Evolutionary conservation across 2,797 vertebrate genomes (phyloP).

Genomic region (Crocidura indochinensis): DNA sequence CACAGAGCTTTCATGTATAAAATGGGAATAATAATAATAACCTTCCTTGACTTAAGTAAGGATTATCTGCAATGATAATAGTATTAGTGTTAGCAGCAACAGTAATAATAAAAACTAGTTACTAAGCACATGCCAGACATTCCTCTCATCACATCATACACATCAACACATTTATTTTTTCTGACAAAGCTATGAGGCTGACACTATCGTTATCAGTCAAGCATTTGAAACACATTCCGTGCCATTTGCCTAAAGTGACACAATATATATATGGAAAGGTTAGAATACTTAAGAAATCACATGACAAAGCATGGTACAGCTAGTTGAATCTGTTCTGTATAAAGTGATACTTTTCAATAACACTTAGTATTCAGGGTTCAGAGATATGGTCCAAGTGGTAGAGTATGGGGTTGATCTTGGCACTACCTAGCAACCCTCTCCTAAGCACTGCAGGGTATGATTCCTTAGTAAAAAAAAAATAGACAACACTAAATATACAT

Average conservation of each 20-base stretch:
- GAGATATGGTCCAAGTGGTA: no score
- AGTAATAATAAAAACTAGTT: neutral
- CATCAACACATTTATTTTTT: conserved; percentile 55
- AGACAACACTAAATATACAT: neutral
- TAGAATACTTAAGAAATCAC: neutral
- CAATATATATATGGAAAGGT: neutral
- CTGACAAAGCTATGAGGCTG: neutral
- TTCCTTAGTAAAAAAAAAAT: neutral
- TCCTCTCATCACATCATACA: neutral
- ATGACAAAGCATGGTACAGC: neutral
- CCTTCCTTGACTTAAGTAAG: neutral
- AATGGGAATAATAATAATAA: neutral
- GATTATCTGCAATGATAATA: neutral
- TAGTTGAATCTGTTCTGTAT: neutral
- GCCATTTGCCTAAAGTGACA: neutral
- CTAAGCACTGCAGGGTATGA: no score
- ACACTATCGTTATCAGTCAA: neutral
- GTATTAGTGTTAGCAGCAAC: neutral
- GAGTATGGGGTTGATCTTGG: no score
- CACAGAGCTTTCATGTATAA: neutral
- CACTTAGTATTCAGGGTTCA: no score
- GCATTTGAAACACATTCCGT: neutral
- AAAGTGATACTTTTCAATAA: neutral
- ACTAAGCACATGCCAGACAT: neutral
- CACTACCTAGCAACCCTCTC: no score